Evolutionary conservation across 92 coral and sea anemone species (phyloP), one percentile per base, ranked within the genome.

Genomic region (Muricea muricata): DNA sequence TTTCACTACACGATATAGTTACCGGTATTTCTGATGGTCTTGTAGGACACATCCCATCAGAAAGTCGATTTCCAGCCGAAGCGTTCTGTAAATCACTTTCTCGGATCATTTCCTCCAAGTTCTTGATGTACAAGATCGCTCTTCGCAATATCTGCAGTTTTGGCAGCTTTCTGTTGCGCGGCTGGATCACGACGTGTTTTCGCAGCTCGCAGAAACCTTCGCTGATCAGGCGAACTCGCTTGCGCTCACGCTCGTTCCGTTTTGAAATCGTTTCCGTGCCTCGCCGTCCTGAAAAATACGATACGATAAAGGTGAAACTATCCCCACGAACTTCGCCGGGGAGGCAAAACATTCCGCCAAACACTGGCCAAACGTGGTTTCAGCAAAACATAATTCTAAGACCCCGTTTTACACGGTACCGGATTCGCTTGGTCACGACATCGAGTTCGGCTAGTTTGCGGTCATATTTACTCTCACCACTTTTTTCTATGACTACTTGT

Each of bases 161-260:
- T 13, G 99, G 94, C n/a, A 96, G 89, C 89, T 96, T 96, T 80
- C 93, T 91, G 91, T 96, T 94, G 26, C 87, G 37, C 55, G 99
- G 98, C 21, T 69, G 80, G 40, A 95, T 92, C 35, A 95, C 93
- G 34, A 96, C 83, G 70, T 89, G 98, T 67, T 87, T 92, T 34
- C 99, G 91, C 35, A 96, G 80, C 82, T 75, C 89, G 9, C 97
- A 91, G 81, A 96, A 96, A 7, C 99, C 99, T 73, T 96, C 99
- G 52, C 99, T 96, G 40, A 96, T 97, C 56, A 90, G 93, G 48
- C 94, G 94, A 18, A 96, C 99, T 12, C 99, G 86, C 75, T 91
- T 94, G 6, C 99, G 30, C 80, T 96, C 99, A 31, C 99, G 89
- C 65, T 96, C 99, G 47, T 96, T 96, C 31, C 99, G 90, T 31